Conservation (phyloP, 1,140 invertebrate genomes). For the Ceratosolen solmsi region DNA sequence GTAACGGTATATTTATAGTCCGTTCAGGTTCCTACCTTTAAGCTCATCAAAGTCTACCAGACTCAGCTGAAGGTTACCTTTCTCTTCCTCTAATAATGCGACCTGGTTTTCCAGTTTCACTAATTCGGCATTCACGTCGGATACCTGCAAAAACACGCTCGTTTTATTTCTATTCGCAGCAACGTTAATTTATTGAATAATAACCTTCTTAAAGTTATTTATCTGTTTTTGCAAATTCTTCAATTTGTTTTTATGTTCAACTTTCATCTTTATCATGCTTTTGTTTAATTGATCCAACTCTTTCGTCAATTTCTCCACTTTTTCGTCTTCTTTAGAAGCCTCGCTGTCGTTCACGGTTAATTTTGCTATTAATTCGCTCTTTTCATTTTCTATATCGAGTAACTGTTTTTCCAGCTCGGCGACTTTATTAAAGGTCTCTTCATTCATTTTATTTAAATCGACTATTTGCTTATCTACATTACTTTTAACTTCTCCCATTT, state of each 20-base stretch:
- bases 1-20: constrained; percentile 59
- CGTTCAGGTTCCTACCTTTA: constrained; percentile 77
- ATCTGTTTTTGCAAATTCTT: constrained; percentile 89
- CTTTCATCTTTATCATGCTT: constrained; percentile 88
- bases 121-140: constrained; percentile 81
- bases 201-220: constrained; percentile 81
- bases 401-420: constrained; percentile 60
- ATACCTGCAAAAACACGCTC: constrained; percentile 62
- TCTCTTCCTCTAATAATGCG: constrained; percentile 90
- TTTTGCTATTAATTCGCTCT: constrained; percentile 56
- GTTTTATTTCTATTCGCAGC: constrained; percentile 21
- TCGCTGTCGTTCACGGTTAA: constrained; percentile 52
- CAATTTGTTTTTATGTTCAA: constrained; percentile 84
- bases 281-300: constrained; percentile 85
- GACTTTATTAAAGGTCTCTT: constrained; percentile 61
- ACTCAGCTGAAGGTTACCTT: constrained; percentile 88
- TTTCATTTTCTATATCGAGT: constrained; percentile 63
- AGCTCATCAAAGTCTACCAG: constrained; percentile 87
- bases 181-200: constrained; percentile 26
- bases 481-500: constrained; percentile 57
- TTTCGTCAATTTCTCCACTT: constrained; percentile 76
- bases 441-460: constrained; percentile 61
- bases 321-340: constrained; percentile 68
- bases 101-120: constrained; percentile 83
- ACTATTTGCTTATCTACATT: constrained; percentile 61